A percentile compares a stretch with the other conserved stretches of the same genome.
Evolutionary conservation across 2,113 vertebrate species (phyloP).

Genomic region (Monarcha castaneiventris): DNA sequence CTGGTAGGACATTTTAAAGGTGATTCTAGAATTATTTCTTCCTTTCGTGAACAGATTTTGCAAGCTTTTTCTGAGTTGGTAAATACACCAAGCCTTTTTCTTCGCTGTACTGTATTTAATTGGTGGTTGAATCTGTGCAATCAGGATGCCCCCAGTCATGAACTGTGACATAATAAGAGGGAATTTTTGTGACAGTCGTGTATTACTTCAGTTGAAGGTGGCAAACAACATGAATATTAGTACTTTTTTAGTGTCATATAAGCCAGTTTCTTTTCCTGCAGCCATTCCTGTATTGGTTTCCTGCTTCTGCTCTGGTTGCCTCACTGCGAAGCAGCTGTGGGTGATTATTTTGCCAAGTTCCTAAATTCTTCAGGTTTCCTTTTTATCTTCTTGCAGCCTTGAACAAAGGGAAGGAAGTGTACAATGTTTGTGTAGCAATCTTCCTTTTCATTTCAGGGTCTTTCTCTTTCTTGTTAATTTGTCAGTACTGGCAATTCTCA

Average conservation of each 20-base stretch:
- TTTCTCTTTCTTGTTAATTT: constrained; percentile 2
- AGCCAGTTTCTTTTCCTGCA: not conserved
- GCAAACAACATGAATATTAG: not conserved
- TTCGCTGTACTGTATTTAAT: not conserved
- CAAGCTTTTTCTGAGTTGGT: not conserved
- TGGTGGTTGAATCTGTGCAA: not conserved
- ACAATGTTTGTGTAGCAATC: not conserved
- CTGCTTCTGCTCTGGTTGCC: not conserved
- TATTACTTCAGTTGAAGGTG: not conserved
- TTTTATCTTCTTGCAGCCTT: constrained; percentile 8
- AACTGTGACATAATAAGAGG: not conserved
- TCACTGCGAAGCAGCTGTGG: not conserved
- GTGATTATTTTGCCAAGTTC: constrained; percentile 22
- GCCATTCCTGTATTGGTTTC: not conserved
- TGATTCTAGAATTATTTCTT: not conserved
- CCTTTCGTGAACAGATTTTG: not conserved
- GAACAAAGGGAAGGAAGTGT: constrained; percentile 22
- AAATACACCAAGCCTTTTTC: not conserved
- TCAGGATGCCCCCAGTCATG: not conserved
- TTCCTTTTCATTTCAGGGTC: not conserved
- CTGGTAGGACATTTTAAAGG: not conserved
- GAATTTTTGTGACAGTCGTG: not conserved
- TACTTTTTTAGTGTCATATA: not conserved
- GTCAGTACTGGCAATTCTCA: not conserved
- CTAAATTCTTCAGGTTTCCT: constrained; percentile 30